These are phyloP conservation scores for Nomada flava DNA, from an alignment of 2,888 invertebrate species.

Conservation along the genomic window DNA sequence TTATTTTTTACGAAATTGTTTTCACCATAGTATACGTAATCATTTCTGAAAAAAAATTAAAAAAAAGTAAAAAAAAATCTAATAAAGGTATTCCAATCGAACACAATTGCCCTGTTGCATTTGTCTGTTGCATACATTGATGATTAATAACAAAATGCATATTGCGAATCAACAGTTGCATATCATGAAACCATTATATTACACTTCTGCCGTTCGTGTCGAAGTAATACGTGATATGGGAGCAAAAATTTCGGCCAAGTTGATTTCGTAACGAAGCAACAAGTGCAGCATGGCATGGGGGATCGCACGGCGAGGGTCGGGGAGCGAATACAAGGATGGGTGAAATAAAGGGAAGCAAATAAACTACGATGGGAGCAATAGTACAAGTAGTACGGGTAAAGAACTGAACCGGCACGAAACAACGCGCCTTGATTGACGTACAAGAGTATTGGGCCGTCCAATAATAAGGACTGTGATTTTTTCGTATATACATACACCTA, in stretches of 20 bases:
- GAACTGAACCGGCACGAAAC: slow-evolving; percentile 48
- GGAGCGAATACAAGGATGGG: slow-evolving; percentile 18
- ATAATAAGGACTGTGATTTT: background rate
- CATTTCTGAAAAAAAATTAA: too few species aligned
- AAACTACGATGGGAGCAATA: slow-evolving; percentile 31
- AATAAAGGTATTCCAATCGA: too few species aligned
- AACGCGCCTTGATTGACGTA: slow-evolving; percentile 25
- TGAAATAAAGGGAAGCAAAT: slow-evolving; percentile 34
- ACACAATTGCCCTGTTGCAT: too few species aligned
- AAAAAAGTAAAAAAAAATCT: too few species aligned
- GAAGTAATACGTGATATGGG: background rate
- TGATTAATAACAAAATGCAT: too few species aligned
- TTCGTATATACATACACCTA: background rate
- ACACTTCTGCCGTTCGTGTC: background rate
- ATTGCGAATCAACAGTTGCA: too few species aligned
- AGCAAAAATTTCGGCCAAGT: slow-evolving; percentile 49
- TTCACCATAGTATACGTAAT: too few species aligned
- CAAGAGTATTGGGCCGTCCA: slow-evolving; percentile 8
- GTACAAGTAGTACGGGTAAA: slow-evolving; percentile 37
- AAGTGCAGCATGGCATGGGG: slow-evolving; percentile 76
- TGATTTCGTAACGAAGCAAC: slow-evolving; percentile 73
- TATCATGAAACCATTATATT: background rate
- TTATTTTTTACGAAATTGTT: too few species aligned
- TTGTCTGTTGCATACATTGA: too few species aligned
- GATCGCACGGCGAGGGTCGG: slow-evolving; percentile 57